phyloP scores from a whole-genome alignment of 2,797 vertebrate genomes.

The Halcyon badia region DNA sequence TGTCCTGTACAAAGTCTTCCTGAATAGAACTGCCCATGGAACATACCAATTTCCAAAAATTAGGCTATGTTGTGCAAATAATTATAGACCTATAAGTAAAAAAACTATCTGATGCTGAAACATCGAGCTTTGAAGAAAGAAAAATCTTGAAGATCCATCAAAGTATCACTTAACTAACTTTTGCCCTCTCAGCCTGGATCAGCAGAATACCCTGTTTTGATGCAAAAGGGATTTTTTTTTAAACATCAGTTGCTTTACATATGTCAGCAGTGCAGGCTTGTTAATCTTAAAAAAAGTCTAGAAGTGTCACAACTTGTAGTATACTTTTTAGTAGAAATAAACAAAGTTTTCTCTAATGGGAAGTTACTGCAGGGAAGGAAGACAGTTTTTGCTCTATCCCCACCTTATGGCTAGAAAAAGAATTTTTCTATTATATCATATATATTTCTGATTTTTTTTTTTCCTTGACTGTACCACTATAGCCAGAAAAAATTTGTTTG shows the following conservation, averaged over 20 bases:
- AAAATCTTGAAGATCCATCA: not conserved
- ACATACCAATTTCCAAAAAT: not conserved
- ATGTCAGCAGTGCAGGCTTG: not conserved
- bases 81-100: not conserved
- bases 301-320: not conserved
- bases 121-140: not conserved
- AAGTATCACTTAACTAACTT: not conserved
- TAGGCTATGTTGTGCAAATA: not conserved
- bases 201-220: not conserved
- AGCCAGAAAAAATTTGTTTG: not conserved
- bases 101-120: not conserved
- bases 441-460: not conserved
- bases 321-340: not conserved
- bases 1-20: not conserved
- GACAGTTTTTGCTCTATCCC: conserved; percentile 71
- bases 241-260: not conserved
- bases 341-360: not conserved
- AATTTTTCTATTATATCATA: conserved; percentile 19
- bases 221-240: not conserved
- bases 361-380: not conserved
- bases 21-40: not conserved
- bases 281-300: not conserved
- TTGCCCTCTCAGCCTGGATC: not conserved
- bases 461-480: not conserved
- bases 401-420: conserved; percentile 72